These are phyloP conservation scores for Byasa hedistus DNA, from an alignment of 2,888 invertebrate genomes.

Conservation along the genomic window DNA sequence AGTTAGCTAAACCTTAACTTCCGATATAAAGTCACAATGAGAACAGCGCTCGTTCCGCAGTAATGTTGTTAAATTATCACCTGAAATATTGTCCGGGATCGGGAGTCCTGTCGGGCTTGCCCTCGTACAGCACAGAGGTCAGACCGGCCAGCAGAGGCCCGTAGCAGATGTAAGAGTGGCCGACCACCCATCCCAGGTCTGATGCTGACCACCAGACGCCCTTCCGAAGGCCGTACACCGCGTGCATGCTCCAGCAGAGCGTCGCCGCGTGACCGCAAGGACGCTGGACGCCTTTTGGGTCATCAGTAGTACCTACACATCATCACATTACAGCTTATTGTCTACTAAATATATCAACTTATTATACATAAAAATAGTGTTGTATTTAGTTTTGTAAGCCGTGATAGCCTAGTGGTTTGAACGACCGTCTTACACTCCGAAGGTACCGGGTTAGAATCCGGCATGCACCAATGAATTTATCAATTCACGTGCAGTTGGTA, in stretches of 20 bases:
- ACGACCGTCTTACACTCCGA: no score
- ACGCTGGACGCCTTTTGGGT: conserved; percentile 87
- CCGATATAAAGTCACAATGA: no score
- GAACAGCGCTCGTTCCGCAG: no score
- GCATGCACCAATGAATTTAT: no score
- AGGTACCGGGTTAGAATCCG: no score
- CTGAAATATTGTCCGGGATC: conserved; percentile 95
- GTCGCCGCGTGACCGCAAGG: conserved; percentile 94
- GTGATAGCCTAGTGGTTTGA: no score
- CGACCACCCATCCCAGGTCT: conserved; percentile 95
- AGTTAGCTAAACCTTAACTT: no score
- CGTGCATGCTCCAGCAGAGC: conserved; percentile 90
- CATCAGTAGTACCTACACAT: conserved; percentile 74
- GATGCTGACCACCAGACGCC: conserved; percentile 96
- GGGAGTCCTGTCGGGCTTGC: conserved; percentile 96
- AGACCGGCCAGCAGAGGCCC: conserved; percentile 90
- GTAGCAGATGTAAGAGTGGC: conserved; percentile 96
- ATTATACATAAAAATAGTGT: no score
- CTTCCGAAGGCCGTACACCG: conserved; percentile 87
- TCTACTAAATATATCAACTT: no score
- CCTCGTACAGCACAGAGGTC: conserved; percentile 92
- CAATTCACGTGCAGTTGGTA: no score
- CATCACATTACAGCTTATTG: neutral
- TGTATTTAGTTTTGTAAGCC: no score
- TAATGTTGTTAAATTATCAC: conserved; percentile 57